Conservation (phyloP, 1,140 invertebrate species). For the Procambarus virginalis region DNA sequence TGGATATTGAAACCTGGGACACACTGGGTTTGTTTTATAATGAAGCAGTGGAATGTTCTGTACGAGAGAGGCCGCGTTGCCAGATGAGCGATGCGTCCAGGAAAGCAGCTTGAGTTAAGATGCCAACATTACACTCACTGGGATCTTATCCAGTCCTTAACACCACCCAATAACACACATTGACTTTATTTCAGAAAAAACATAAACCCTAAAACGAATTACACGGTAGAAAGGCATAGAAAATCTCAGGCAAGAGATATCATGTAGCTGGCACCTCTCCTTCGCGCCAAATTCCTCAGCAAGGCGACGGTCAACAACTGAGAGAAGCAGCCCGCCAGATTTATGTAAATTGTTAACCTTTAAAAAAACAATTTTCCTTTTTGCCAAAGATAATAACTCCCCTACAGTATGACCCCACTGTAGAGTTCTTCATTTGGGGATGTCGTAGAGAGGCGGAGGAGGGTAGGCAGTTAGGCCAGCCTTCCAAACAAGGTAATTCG, state of each 20-base stretch:
- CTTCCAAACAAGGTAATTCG: too few species aligned
- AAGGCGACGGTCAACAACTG: background rate
- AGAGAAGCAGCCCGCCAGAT: too few species aligned
- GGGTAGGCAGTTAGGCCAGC: too few species aligned
- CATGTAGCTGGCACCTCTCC: background rate
- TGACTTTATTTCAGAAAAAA: background rate
- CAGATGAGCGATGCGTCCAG: constrained; percentile 5
- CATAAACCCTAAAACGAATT: background rate
- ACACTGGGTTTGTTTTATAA: background rate
- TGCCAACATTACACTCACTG: background rate
- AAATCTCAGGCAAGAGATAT: background rate
- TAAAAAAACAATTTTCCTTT: too few species aligned
- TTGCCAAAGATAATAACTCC: too few species aligned
- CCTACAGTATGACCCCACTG: too few species aligned
- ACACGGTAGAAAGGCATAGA: background rate
- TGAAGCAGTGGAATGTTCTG: background rate
- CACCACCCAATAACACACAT: background rate
- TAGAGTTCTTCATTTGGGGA: too few species aligned
- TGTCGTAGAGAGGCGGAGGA: too few species aligned
- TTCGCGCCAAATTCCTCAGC: constrained; percentile 4
- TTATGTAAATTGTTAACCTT: too few species aligned
- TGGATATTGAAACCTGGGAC: background rate
- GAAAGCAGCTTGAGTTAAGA: background rate
- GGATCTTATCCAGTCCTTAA: background rate
- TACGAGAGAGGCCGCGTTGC: background rate